phyloP scores from a whole-genome alignment of 64 coral and sea anemone genomes.

The Anthopleura sola region DNA sequence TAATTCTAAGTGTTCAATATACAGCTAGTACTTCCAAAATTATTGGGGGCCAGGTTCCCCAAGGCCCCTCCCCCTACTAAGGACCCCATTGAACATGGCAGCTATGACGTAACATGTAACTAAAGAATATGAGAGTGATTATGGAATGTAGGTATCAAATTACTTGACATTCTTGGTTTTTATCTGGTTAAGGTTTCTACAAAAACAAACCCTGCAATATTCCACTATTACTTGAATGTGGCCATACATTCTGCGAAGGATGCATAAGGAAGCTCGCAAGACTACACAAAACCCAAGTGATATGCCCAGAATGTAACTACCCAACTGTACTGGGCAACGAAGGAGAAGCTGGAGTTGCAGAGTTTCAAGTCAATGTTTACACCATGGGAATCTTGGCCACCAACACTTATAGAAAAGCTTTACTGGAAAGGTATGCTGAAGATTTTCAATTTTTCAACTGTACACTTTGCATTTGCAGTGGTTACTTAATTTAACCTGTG shows the following conservation, averaged over 20 bases:
- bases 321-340: conserved; percentile 37
- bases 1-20: too few species aligned
- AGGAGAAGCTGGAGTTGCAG: conserved; percentile 45
- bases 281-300: conserved; percentile 57
- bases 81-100: too few species aligned
- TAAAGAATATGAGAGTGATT: too few species aligned
- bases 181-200: not conserved
- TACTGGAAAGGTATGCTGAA: conserved; percentile 46
- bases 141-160: too few species aligned
- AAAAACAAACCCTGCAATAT: conserved; percentile 10
- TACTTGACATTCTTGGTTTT: too few species aligned
- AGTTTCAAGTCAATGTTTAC: conserved; percentile 59
- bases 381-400: conserved; percentile 61
- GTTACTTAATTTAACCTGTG: too few species aligned
- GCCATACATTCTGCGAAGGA: conserved; percentile 74
- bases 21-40: too few species aligned
- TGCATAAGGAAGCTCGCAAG: conserved; percentile 72
- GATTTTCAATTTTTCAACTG: not conserved
- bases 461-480: too few species aligned
- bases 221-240: conserved; percentile 73
- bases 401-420: conserved; percentile 19
- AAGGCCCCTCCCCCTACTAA: too few species aligned
- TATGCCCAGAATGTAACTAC: conserved; percentile 57
- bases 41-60: too few species aligned
- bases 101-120: too few species aligned